A percentile compares a stretch with the other conserved stretches of the same genome.
Evolutionary conservation across 2,888 invertebrate genomes (phyloP).

Genomic region (Abrostola tripartita): DNA sequence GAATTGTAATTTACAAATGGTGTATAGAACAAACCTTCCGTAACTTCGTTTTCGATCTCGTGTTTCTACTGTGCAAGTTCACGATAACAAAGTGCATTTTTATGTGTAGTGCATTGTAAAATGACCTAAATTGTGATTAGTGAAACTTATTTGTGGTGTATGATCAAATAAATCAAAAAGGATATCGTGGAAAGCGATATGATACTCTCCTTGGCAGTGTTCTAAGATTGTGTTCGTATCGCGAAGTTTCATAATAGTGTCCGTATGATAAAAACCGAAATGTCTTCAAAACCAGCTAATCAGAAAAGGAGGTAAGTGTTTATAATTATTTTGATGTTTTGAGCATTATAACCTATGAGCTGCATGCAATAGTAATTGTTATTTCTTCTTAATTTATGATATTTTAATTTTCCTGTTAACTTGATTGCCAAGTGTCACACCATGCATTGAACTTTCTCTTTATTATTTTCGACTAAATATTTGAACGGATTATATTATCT

Average conservation of each 20-base stretch:
- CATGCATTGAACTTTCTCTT: slow-evolving; percentile 63
- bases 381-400: slow-evolving; percentile 19
- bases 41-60: slow-evolving; percentile 64
- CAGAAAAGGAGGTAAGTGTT: slow-evolving; percentile 91
- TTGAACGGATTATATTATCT: slow-evolving; percentile 24
- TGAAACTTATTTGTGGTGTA: slow-evolving; percentile 73
- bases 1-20: slow-evolving; percentile 22
- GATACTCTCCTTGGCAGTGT: slow-evolving; percentile 89
- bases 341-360: slow-evolving; percentile 33
- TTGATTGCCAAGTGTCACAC: slow-evolving; percentile 53
- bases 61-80: slow-evolving; percentile 81
- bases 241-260: slow-evolving; percentile 80
- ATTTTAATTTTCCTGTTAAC: slow-evolving; percentile 57
- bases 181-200: slow-evolving; percentile 82
- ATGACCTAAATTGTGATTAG: slow-evolving; percentile 84
- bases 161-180: slow-evolving; percentile 67
- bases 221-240: slow-evolving; percentile 88
- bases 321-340: slow-evolving; percentile 48
- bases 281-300: slow-evolving; percentile 88
- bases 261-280: slow-evolving; percentile 76
- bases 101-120: slow-evolving; percentile 82
- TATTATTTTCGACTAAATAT: slow-evolving; percentile 18
- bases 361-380: slow-evolving; percentile 7
- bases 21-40: slow-evolving; percentile 48
- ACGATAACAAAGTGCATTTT: slow-evolving; percentile 82